Evolutionary conservation across 2,888 invertebrate genomes (phyloP).

Genomic region (Mesoligia furuncula): DNA sequence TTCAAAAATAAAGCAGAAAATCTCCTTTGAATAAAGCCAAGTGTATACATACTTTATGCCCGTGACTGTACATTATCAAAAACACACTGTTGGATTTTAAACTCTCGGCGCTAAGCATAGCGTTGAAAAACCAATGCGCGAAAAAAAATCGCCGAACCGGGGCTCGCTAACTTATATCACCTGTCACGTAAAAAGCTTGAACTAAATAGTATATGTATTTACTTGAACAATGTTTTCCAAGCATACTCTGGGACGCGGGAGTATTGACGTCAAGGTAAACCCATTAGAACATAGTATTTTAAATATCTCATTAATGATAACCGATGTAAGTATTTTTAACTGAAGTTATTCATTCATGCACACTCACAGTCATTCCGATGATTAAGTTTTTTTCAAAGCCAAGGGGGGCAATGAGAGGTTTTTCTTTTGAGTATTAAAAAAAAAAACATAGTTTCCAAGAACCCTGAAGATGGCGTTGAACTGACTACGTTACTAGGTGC

Average conservation of each 20-base stretch:
- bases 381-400: not conserved
- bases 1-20: too few species aligned
- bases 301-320: conserved; percentile 47
- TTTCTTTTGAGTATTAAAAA: too few species aligned
- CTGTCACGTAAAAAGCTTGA: conserved; percentile 8
- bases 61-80: not conserved
- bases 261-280: conserved; percentile 93
- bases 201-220: conserved; percentile 39
- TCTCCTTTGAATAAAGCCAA: too few species aligned
- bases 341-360: conserved; percentile 26
- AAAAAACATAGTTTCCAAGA: too few species aligned
- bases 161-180: conserved; percentile 6
- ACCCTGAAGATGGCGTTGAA: too few species aligned
- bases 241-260: conserved; percentile 90
- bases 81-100: not conserved
- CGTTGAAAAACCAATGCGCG: not conserved
- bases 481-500: too few species aligned
- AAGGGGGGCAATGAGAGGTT: too few species aligned
- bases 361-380: not conserved
- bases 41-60: too few species aligned
- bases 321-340: conserved; percentile 48
- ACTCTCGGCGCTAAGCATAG: not conserved
- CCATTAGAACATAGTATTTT: conserved; percentile 59
- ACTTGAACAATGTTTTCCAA: conserved; percentile 83
- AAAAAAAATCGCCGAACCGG: not conserved